Evolutionary conservation across 2,797 vertebrate species (phyloP).

Genomic region (Naso thynnoides): DNA sequence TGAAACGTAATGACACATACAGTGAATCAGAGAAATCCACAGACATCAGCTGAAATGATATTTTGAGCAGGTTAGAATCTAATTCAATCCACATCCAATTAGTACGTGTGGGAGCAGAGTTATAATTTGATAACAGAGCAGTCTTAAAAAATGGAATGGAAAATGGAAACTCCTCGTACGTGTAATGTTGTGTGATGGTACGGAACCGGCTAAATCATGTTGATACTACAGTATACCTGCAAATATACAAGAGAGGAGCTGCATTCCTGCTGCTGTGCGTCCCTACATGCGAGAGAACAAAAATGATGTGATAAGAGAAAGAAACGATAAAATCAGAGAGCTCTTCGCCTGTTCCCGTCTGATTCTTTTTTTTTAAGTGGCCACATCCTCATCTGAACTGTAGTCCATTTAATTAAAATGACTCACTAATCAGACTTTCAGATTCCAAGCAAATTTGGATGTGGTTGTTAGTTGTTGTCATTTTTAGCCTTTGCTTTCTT

Average conservation of each 20-base stretch:
- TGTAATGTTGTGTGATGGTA: conserved; percentile 41
- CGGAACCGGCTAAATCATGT: conserved; percentile 18
- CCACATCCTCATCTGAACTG: conserved; percentile 25
- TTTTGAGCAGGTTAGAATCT: conserved; percentile 29
- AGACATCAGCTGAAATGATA: conserved; percentile 40
- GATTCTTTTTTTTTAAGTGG: conserved; percentile 14
- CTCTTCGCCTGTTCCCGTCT: conserved; percentile 25
- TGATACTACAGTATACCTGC: conserved; percentile 1
- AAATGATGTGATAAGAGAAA: neutral
- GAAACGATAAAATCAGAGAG: conserved; percentile 18
- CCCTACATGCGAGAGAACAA: neutral
- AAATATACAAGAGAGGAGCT: conserved; percentile 18
- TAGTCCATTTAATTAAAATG: conserved; percentile 35
- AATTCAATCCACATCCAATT: conserved; percentile 56
- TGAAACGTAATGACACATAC: neutral
- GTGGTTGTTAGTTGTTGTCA: too few species aligned
- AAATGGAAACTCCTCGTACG: conserved; percentile 65
- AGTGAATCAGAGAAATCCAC: conserved; percentile 36
- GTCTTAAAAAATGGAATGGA: conserved; percentile 65
- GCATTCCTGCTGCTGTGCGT: conserved; percentile 5
- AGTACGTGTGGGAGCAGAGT: neutral
- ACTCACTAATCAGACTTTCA: too few species aligned
- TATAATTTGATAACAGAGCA: conserved; percentile 71
- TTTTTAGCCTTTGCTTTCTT: too few species aligned
- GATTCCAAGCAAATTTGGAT: too few species aligned